Percentiles rank a stretch among this genome's conserved stretches.
phyloP scores from a whole-genome alignment of 2,797 vertebrate genomes.

The Diplodus sargus region DNA sequence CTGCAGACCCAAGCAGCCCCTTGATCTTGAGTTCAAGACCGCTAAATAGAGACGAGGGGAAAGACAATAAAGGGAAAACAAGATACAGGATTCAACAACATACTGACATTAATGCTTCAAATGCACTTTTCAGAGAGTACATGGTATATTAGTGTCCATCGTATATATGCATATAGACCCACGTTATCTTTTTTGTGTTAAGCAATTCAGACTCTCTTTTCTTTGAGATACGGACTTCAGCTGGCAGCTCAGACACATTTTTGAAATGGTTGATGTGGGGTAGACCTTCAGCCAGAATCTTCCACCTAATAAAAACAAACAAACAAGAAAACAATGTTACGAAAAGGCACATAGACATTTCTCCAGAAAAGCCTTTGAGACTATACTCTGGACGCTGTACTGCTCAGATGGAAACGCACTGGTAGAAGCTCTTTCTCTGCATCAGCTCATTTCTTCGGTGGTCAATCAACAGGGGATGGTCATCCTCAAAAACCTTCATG shows the following conservation, averaged over 20 bases:
- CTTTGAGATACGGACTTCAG: slow-evolving; percentile 43
- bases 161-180: background rate
- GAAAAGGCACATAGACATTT: background rate
- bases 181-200: slow-evolving; percentile 11
- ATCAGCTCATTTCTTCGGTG: slow-evolving; percentile 55
- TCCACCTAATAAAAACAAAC: slow-evolving; percentile 54
- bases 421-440: slow-evolving; percentile 44
- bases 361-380: background rate
- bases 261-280: slow-evolving; percentile 25
- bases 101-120: background rate
- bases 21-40: slow-evolving; percentile 71
- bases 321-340: background rate
- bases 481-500: slow-evolving; percentile 60
- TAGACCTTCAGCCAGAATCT: slow-evolving; percentile 33
- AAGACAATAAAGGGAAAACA: background rate
- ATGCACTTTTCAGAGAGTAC: background rate
- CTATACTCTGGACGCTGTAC: background rate
- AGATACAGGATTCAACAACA: background rate
- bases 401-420: slow-evolving; percentile 54
- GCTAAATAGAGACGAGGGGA: slow-evolving; percentile 43
- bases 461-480: slow-evolving; percentile 49
- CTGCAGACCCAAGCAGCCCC: slow-evolving; percentile 60
- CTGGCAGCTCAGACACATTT: slow-evolving; percentile 25
- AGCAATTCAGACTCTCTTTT: background rate
- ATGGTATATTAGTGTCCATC: background rate